phyloP scores from a whole-genome alignment of 1,140 invertebrate species.

The Panagrolaimus sp. region DNA sequence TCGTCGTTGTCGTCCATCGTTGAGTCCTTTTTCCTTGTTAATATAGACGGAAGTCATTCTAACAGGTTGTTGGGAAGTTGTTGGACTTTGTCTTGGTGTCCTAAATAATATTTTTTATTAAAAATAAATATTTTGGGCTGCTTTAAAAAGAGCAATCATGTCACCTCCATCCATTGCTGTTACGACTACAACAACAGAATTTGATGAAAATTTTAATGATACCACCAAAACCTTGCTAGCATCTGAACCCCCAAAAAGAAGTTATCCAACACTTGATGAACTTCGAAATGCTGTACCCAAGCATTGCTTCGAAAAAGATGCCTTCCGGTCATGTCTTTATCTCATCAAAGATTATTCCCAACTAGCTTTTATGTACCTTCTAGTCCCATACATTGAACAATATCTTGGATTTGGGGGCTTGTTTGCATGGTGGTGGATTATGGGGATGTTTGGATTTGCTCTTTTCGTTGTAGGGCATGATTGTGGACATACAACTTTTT shows the following conservation, averaged over 20 bases:
- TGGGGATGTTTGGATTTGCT: constrained; percentile 58
- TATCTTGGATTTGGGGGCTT: constrained; percentile 30
- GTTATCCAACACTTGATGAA: constrained; percentile 32
- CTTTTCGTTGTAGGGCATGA: constrained; percentile 60
- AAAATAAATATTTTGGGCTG: too few relatives aligned
- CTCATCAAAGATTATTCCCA: constrained; percentile 50
- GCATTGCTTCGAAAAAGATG: constrained; percentile 54
- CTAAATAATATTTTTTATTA: too few relatives aligned
- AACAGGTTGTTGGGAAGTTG: too few relatives aligned
- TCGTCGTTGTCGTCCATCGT: too few relatives aligned
- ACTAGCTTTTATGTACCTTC: constrained; percentile 39
- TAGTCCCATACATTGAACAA: constrained; percentile 34
- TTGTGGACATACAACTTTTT: constrained; percentile 60
- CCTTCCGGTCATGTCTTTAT: constrained; percentile 55
- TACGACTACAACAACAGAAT: too few relatives aligned
- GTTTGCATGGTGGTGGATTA: constrained; percentile 34
- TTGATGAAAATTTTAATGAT: too few relatives aligned
- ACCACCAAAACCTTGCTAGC: too few relatives aligned
- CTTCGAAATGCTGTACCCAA: constrained; percentile 46
- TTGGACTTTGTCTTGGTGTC: too few relatives aligned
- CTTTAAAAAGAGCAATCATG: too few relatives aligned
- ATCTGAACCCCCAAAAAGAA: background rate
- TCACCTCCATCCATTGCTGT: too few relatives aligned
- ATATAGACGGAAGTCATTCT: too few relatives aligned
- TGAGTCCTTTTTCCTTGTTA: too few relatives aligned